Percentiles rank a stretch among this genome's conserved stretches.
Conservation (phyloP, 2,888 invertebrate genomes). For the Peribatodes rhomboidaria region DNA sequence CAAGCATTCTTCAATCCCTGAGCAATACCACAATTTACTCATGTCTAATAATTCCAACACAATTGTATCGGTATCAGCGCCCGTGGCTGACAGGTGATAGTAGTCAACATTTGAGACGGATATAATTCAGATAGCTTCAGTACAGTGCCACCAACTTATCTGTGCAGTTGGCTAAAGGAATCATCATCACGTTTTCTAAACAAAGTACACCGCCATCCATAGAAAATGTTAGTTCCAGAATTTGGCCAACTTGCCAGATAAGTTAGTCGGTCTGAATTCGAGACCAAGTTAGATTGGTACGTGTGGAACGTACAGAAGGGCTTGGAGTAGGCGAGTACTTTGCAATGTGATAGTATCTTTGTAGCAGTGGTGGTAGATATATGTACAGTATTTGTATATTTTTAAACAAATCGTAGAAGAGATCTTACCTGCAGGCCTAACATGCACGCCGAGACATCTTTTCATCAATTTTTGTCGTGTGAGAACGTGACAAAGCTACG, state of each 20-base stretch:
- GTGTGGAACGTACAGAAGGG: conserved; percentile 22
- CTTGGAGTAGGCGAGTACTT: neutral
- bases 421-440: too few species aligned
- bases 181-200: neutral
- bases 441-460: too few species aligned
- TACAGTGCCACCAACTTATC: neutral
- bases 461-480: too few species aligned
- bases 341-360: neutral
- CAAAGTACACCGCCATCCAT: neutral
- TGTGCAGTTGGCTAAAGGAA: neutral
- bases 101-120: conserved; percentile 58
- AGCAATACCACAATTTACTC: conserved; percentile 39
- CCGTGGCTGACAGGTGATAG: conserved; percentile 51
- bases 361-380: too few species aligned
- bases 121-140: conserved; percentile 51
- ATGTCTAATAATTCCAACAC: conserved; percentile 64
- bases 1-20: neutral
- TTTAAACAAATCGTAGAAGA: neutral
- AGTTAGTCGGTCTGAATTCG: neutral
- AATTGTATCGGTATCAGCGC: conserved; percentile 54
- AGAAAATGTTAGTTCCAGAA: conserved; percentile 5
- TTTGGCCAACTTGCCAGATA: conserved; percentile 3
- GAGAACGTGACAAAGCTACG: too few species aligned
- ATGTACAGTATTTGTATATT: neutral
- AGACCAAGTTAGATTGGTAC: conserved; percentile 25